Percentiles rank a stretch among this genome's conserved stretches.
These are phyloP conservation scores for Lordiphosa clarofinis DNA, from an alignment of 1,140 invertebrate species.

Conservation along the genomic window DNA sequence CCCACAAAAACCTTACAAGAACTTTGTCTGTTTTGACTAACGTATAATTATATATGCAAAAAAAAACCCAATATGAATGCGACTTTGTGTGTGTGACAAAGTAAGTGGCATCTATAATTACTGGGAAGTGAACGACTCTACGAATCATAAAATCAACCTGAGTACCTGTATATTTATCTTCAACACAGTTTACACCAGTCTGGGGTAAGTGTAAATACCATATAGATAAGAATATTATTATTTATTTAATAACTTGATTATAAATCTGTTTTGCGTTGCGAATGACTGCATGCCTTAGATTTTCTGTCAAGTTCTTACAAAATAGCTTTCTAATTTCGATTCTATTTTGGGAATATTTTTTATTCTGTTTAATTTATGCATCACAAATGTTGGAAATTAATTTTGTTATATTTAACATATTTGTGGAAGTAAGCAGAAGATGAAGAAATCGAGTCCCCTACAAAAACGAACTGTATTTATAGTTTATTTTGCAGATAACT, in stretches of 20 bases:
- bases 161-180: conserved; percentile 5
- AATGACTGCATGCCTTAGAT: too few relatives aligned
- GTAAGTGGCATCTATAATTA: conserved; percentile 10
- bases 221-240: conserved; percentile 1
- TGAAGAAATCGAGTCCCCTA: too few relatives aligned
- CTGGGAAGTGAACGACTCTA: conserved; percentile 13
- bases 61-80: conserved; percentile 1
- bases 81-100: conserved; percentile 11
- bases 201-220: conserved; percentile 22
- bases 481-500: too few relatives aligned
- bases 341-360: conserved; percentile 5
- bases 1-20: background rate
- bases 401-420: conserved; percentile 2
- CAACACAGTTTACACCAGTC: background rate
- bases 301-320: background rate
- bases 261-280: background rate
- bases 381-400: background rate
- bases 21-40: conserved; percentile 1
- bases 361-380: conserved; percentile 3
- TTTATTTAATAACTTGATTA: background rate
- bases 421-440: too few relatives aligned
- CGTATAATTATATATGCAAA: background rate
- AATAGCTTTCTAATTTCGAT: background rate
- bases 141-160: conserved; percentile 17
- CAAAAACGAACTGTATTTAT: too few relatives aligned